Percentiles rank a stretch among this genome's conserved stretches.
Evolutionary conservation across 2,888 invertebrate species (phyloP).

Genomic region (Pharmacophagus antenor): DNA sequence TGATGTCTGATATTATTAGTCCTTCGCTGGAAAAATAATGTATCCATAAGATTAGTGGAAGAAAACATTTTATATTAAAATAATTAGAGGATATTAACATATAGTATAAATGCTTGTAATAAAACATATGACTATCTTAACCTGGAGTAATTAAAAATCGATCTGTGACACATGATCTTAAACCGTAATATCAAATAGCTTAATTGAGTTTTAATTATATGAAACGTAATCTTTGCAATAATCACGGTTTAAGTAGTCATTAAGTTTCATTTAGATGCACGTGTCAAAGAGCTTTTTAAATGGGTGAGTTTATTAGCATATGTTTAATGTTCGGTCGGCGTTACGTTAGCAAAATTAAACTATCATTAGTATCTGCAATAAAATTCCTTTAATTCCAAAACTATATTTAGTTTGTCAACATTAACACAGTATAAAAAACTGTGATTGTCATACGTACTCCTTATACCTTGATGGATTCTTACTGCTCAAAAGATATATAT

Average conservation of each 20-base stretch:
- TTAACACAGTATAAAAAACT: too few species aligned
- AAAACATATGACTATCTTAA: background rate
- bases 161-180: background rate
- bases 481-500: too few species aligned
- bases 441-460: too few species aligned
- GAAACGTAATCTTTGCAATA: background rate
- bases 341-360: background rate
- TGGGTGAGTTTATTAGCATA: background rate
- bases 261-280: constrained; percentile 4
- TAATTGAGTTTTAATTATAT: background rate
- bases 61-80: too few species aligned
- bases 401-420: background rate
- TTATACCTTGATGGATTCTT: too few species aligned
- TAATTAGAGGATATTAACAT: too few species aligned
- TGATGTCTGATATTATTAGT: too few species aligned
- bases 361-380: background rate
- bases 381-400: background rate
- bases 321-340: background rate
- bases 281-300: background rate
- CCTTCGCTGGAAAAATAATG: too few species aligned
- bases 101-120: background rate
- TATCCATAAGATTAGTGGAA: too few species aligned
- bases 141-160: background rate
- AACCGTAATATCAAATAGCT: constrained; percentile 1
- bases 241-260: constrained; percentile 4